These are phyloP conservation scores for Paragorgia papillata DNA, from an alignment of 92 coral and sea anemone genomes.

Conservation along the genomic window DNA sequence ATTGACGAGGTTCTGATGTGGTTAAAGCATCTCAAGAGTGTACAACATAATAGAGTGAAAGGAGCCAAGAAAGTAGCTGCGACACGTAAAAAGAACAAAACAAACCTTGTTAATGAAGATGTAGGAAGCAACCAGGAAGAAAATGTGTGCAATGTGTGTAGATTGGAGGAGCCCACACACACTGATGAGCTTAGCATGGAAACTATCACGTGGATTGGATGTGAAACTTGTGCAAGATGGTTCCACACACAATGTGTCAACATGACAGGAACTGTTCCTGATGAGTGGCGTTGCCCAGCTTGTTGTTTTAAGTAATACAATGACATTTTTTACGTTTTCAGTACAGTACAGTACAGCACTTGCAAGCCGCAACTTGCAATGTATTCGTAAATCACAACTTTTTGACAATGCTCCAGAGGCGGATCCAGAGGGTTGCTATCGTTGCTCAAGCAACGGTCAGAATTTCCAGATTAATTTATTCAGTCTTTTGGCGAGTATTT, in stretches of 20 bases:
- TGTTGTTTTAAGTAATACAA: too few species aligned
- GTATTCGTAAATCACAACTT: too few species aligned
- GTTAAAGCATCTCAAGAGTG: conserved; percentile 34
- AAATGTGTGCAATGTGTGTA: too few species aligned
- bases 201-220: conserved; percentile 3
- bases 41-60: background rate
- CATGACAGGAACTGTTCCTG: background rate
- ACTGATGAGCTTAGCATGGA: background rate
- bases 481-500: too few species aligned
- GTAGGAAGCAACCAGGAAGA: conserved; percentile 8
- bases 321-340: too few species aligned
- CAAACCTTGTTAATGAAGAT: background rate
- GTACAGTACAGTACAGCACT: too few species aligned
- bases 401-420: too few species aligned
- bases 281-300: conserved; percentile 16
- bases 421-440: too few species aligned
- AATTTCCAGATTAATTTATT: too few species aligned
- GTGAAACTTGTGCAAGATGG: conserved; percentile 17
- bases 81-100: conserved; percentile 31
- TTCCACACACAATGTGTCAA: conserved; percentile 1
- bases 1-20: conserved; percentile 48
- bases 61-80: conserved; percentile 45
- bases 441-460: too few species aligned
- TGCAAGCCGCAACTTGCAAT: too few species aligned
- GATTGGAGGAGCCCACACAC: background rate